Conservation (phyloP, 2,888 invertebrate genomes). For the Phrixothrix hirtus region DNA sequence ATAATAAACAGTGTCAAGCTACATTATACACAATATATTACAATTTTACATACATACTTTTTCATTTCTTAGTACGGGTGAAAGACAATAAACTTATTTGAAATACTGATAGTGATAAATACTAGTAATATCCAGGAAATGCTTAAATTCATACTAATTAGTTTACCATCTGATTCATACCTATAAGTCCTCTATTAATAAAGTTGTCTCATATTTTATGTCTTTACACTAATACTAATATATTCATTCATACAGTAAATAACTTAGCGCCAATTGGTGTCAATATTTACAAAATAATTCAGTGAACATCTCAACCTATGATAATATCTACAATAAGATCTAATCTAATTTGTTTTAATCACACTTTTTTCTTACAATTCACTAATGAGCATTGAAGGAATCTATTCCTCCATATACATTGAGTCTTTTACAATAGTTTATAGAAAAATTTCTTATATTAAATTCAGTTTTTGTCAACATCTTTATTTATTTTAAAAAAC, state of each 20-base stretch:
- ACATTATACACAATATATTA: constrained; percentile 55
- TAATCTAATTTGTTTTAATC: constrained; percentile 47
- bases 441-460: constrained; percentile 7
- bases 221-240: constrained; percentile 45
- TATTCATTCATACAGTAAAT: constrained; percentile 46
- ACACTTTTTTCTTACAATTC: constrained; percentile 49
- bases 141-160: constrained; percentile 21
- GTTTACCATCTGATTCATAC: constrained; percentile 24
- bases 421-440: constrained; percentile 18
- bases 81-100: constrained; percentile 29
- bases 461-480: constrained; percentile 25
- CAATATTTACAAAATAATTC: constrained; percentile 51
- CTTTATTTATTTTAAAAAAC: constrained; percentile 9
- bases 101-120: constrained; percentile 29
- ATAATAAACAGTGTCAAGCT: constrained; percentile 53
- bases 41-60: constrained; percentile 50
- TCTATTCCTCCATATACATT: constrained; percentile 18
- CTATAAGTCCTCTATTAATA: constrained; percentile 35
- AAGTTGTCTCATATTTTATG: constrained; percentile 37
- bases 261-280: constrained; percentile 47
- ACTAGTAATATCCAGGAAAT: constrained; percentile 26
- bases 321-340: constrained; percentile 50
- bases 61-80: constrained; percentile 43
- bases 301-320: constrained; percentile 42
- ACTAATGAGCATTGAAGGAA: constrained; percentile 32